Evolutionary conservation across 2,797 vertebrate genomes (phyloP).

Genomic region (Pangasius mekongensis): DNA sequence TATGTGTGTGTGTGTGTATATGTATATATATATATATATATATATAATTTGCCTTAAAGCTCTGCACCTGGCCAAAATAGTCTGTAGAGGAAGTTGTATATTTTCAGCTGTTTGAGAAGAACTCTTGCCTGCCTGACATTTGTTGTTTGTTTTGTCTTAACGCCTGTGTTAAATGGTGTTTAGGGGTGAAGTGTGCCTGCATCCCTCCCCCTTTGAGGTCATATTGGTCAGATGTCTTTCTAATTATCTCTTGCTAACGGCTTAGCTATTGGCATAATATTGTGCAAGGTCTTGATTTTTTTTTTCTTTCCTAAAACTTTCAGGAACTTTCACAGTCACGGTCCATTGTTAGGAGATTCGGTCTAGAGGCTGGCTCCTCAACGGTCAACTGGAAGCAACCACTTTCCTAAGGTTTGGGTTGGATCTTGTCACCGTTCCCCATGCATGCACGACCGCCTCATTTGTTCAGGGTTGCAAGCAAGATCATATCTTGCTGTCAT

Average conservation of each 20-base stretch:
- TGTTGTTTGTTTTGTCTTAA: conserved; percentile 56
- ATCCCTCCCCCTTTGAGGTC: conserved; percentile 20
- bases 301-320: background rate
- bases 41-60: background rate
- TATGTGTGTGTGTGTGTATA: background rate
- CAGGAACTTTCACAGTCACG: background rate
- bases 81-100: conserved; percentile 56
- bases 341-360: conserved; percentile 1
- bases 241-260: conserved; percentile 26
- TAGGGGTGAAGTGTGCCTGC: conserved; percentile 22
- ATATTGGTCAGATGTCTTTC: conserved; percentile 14
- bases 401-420: conserved; percentile 27
- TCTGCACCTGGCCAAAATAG: conserved; percentile 35
- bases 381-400: conserved; percentile 21
- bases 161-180: conserved; percentile 43
- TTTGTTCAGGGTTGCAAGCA: background rate
- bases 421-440: conserved; percentile 27
- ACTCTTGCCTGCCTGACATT: conserved; percentile 51
- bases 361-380: conserved; percentile 31
- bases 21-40: background rate
- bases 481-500: conserved; percentile 30
- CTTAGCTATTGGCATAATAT: no score
- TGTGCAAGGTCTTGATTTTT: background rate
- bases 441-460: background rate
- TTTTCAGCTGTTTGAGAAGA: conserved; percentile 50